Conservation (phyloP, 2,113 vertebrate species). For the Micronisus gabar region DNA sequence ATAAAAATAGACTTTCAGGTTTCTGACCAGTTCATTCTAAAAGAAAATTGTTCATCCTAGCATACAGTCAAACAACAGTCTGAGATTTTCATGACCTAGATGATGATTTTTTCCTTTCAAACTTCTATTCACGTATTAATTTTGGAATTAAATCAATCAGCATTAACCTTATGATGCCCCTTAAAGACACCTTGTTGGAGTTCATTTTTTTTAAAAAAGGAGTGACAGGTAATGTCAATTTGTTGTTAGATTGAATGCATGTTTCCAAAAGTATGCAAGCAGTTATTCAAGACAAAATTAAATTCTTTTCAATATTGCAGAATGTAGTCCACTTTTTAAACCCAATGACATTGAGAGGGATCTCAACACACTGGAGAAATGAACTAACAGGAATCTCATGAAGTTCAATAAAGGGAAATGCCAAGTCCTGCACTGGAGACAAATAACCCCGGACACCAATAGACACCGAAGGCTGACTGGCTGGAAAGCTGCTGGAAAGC, state of each 20-base stretch:
- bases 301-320: background rate
- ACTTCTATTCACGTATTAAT: slow-evolving; percentile 13
- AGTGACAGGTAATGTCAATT: background rate
- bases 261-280: background rate
- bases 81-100: background rate
- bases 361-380: background rate
- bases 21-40: background rate
- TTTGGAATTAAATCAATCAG: slow-evolving; percentile 21
- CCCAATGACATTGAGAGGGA: background rate
- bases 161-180: background rate
- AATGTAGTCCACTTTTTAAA: background rate
- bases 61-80: background rate
- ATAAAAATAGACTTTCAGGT: background rate
- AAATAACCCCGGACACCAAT: background rate
- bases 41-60: background rate
- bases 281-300: background rate
- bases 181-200: background rate
- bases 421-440: fast-evolving
- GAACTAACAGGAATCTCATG: background rate
- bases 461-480: background rate
- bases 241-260: background rate
- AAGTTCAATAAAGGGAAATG: background rate
- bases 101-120: background rate
- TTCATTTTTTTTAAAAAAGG: background rate
- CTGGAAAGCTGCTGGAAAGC: background rate